Base-by-base conservation (phyloP, 2,888 invertebrate species). In the Pyralis farinalis region DNA sequence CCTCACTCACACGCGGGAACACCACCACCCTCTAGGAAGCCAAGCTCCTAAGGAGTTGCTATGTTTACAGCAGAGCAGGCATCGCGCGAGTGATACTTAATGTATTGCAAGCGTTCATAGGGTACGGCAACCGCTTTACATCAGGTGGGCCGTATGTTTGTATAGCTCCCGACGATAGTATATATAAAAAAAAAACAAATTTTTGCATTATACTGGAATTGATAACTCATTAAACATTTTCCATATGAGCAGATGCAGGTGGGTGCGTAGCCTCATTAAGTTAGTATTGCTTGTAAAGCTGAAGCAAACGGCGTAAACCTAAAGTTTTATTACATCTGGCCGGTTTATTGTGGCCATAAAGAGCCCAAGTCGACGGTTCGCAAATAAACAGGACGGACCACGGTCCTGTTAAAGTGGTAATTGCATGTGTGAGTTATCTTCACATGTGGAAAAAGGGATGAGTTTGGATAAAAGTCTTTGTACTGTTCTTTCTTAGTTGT, bases 291-390 rank as follows among this genome's bases (percentile, higher is more conserved):
- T 48, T 51, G 55, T 52, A 55, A 50, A 54, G 47, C 49, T 32
- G 44, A 49, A 52, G 49, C 39, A 51, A 55, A 52, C 47, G 43
- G 53, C 50, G 60, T 65, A 67, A 67, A 70, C 61, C 71, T 65
- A 63, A 73, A 73, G 68, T 75, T 77, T 74, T 74, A 75, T 62
- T 47, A 44, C 46, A 40, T 51, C 51, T 55, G 58, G 57, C 57
- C 65, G 52, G 63, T 76, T 76, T 76, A 77, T 70, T 61, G 63
- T 51, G 46, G 60, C 58, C 47, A 57, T 76, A 74, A 76, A 74
- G 56, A 50, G 46, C 35, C 58, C 58, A 49, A 58, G 63, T 62
- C 43, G 57, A 55, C 53, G 56, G 60, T 68, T 55, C 48, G 53
- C 65, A 62, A 67, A 69, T 72, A 72, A 70, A 70, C 64, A 59